Percentiles rank a stretch among this genome's conserved stretches.
Evolutionary conservation across 2,888 invertebrate genomes (phyloP).

Genomic region (Microdon myrmicae): DNA sequence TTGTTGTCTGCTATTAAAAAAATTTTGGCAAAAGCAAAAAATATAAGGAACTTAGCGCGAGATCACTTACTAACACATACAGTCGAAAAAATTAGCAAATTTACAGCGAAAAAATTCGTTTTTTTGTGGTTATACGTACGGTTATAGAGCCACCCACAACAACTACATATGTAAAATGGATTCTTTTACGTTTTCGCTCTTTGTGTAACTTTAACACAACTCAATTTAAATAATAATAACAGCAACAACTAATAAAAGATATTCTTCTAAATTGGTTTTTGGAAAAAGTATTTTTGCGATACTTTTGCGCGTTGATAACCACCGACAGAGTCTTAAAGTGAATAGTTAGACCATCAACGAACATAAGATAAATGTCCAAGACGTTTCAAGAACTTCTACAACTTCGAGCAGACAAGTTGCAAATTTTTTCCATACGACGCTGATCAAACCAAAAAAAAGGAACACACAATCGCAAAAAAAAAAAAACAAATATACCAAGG

Average conservation of each 20-base stretch:
- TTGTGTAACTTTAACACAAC: slow-evolving; percentile 2
- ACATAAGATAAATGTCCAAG: slow-evolving; percentile 26
- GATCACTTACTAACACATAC: slow-evolving; percentile 49
- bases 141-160: slow-evolving; percentile 39
- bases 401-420: slow-evolving; percentile 27
- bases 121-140: too few relatives aligned
- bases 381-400: slow-evolving; percentile 23
- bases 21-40: slow-evolving; percentile 23
- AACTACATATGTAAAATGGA: slow-evolving; percentile 26
- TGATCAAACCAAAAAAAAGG: slow-evolving; percentile 44
- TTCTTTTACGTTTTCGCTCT: slow-evolving; percentile 20
- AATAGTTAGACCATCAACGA: slow-evolving; percentile 29
- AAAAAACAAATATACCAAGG: slow-evolving; percentile 54
- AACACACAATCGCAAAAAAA: slow-evolving; percentile 37
- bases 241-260: too few relatives aligned
- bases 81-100: slow-evolving; percentile 19
- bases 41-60: slow-evolving; percentile 41
- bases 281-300: too few relatives aligned
- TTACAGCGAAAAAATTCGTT: too few relatives aligned
- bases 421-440: slow-evolving; percentile 49
- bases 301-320: too few relatives aligned
- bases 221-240: slow-evolving; percentile 8
- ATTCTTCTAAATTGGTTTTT: too few relatives aligned
- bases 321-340: too few relatives aligned
- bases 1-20: slow-evolving; percentile 25